phyloP scores from a whole-genome alignment of 2,888 invertebrate genomes.

The Agrotis segetum region DNA sequence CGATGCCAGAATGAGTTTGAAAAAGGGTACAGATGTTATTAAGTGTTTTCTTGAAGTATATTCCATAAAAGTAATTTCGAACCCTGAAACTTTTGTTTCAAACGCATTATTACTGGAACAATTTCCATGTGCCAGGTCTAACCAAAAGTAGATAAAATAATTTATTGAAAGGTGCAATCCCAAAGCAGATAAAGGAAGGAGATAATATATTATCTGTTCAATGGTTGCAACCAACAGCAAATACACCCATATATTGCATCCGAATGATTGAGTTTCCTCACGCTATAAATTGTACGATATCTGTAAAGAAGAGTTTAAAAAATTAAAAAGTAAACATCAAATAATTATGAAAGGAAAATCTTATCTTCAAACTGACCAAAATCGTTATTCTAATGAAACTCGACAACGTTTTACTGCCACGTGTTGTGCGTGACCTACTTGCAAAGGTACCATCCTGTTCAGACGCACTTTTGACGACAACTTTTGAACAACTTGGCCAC shows the following conservation, averaged over 20 bases:
- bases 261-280: conserved; percentile 3
- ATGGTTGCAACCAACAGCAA: not conserved
- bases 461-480: conserved; percentile 24
- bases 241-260: conserved; percentile 12
- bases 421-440: conserved; percentile 52
- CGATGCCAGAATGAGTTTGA: not conserved
- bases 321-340: too few species aligned
- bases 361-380: conserved; percentile 7
- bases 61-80: not conserved
- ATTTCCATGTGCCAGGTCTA: not conserved
- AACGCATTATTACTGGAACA: too few species aligned
- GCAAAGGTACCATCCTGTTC: conserved; percentile 15
- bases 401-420: conserved; percentile 19
- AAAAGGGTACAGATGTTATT: not conserved
- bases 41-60: not conserved
- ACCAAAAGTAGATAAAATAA: not conserved
- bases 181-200: too few species aligned
- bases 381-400: conserved; percentile 41
- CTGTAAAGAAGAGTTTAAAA: too few species aligned
- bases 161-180: too few species aligned
- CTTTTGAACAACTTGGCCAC: conserved; percentile 18
- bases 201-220: too few species aligned
- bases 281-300: too few species aligned
- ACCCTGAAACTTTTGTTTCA: not conserved
- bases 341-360: not conserved